phyloP scores from a whole-genome alignment of 1,140 invertebrate genomes.

The Drosophila neocordata region DNA sequence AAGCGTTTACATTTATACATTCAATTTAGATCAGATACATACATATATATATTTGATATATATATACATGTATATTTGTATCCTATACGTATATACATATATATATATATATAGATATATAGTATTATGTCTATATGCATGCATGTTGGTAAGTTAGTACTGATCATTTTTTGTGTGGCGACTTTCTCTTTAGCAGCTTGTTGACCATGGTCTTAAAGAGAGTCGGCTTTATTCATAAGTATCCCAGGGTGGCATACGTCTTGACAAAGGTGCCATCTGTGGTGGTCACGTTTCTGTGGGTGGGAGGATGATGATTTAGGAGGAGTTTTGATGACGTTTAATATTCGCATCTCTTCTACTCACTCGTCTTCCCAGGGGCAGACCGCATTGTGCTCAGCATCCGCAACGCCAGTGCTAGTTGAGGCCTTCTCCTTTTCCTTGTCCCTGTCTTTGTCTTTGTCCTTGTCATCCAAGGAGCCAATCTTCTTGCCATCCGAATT shows the following conservation, averaged over 20 bases:
- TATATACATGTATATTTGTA: constrained; percentile 6
- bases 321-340: neutral
- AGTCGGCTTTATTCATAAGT: constrained; percentile 87
- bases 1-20: constrained; percentile 49
- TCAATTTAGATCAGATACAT: constrained; percentile 38
- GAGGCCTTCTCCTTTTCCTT: constrained; percentile 48
- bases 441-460: constrained; percentile 27
- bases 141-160: constrained; percentile 38
- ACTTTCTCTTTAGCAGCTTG: constrained; percentile 62
- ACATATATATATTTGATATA: constrained; percentile 20
- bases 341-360: constrained; percentile 83
- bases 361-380: constrained; percentile 96
- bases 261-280: constrained; percentile 94
- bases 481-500: constrained; percentile 62
- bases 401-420: constrained; percentile 50
- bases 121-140: constrained; percentile 16
- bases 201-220: constrained; percentile 65
- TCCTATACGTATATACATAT: constrained; percentile 16
- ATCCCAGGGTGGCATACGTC: constrained; percentile 94
- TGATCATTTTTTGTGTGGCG: constrained; percentile 36
- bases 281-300: constrained; percentile 89
- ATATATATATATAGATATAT: constrained; percentile 20
- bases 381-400: constrained; percentile 87
- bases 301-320: constrained; percentile 6
- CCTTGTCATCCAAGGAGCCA: constrained; percentile 63